Base-by-base conservation (phyloP, 1,140 invertebrate species). In the Lasioglossum albipes region DNA sequence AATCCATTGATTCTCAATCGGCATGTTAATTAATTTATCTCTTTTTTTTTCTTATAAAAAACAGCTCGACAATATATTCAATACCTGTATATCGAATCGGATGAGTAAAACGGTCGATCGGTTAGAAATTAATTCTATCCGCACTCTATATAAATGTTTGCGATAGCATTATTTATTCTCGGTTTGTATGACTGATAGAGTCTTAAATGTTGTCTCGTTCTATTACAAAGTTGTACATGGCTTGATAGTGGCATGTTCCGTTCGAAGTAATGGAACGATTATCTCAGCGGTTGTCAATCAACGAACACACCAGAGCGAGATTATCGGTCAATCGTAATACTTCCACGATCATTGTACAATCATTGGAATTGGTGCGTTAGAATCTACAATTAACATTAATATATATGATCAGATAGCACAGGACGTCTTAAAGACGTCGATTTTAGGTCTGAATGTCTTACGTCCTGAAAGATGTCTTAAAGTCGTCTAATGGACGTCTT, bases 151-250 rank as follows among this genome's bases (percentile, higher is more conserved):
- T n/a, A 27, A 27, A 52, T n/a, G 27, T 70, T 70, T 2, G 22
- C 18, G 6, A 54, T 70, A 49, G 59, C 54, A 31, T 75, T 81
- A 69, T 62, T 81, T 13, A 49, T 49, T 69, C 74, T 83, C 72
- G 69, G 81, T 83, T 87, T 86, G 86, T 88, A 86, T 87, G 88
- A 92, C 87, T 87, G 88, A 91, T 88, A 76, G 84, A 68, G 66
- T 57, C 73, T 89, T 90, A 84, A 66, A 79, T 88, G 81, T 64
- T 87, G 80, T 89, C 80, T 72, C 75, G 61, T 71, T 87, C 84
- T 85, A 83, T 82, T 87, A 88, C 73, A 90, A 88, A 87, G 74
- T 86, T 84, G 79, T 84, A 86, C 67, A 83, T 81, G 59, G 59
- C 36, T 65, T 83, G 31, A 84, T 76, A 45, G 70, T 85, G 75